phyloP scores from a whole-genome alignment of 53 echinoderm and acorn worm species.

The Astropecten irregularis region DNA sequence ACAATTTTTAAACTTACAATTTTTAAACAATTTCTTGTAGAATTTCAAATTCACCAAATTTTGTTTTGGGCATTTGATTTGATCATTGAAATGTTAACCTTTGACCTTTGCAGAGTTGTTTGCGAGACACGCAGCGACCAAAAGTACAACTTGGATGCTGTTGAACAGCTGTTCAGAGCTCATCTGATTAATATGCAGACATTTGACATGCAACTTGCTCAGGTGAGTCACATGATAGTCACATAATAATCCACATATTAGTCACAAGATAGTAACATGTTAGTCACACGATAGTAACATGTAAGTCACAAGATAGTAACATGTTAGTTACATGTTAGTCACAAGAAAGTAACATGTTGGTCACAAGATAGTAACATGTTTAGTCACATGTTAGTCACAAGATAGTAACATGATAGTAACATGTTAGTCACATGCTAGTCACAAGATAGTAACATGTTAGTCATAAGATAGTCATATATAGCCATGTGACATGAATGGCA shows the following conservation, averaged over 20 bases:
- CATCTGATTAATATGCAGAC: slow-evolving; percentile 93
- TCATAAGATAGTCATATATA: no score
- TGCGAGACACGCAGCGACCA: slow-evolving; percentile 88
- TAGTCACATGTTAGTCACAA: no score
- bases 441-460: no score
- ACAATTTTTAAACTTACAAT: no score
- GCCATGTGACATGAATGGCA: no score
- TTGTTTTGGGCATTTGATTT: no score
- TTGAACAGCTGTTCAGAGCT: slow-evolving; percentile 83
- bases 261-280: not conserved
- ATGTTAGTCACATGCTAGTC: not conserved
- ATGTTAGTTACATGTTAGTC: no score
- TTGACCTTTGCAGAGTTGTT: slow-evolving; percentile 69
- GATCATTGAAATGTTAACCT: no score
- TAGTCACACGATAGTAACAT: not conserved
- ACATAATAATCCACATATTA: not conserved
- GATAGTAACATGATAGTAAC: not conserved
- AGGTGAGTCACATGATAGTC: slow-evolving; percentile 62
- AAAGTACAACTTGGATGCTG: slow-evolving; percentile 97
- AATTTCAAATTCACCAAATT: no score
- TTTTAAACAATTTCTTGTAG: no score
- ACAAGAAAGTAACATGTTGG: no score
- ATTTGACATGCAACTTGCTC: slow-evolving; percentile 89
- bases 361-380: no score
- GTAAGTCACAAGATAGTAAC: not conserved